These are phyloP conservation scores for Zonitis immaculata DNA, from an alignment of 2,888 invertebrate genomes.

Conservation along the genomic window DNA sequence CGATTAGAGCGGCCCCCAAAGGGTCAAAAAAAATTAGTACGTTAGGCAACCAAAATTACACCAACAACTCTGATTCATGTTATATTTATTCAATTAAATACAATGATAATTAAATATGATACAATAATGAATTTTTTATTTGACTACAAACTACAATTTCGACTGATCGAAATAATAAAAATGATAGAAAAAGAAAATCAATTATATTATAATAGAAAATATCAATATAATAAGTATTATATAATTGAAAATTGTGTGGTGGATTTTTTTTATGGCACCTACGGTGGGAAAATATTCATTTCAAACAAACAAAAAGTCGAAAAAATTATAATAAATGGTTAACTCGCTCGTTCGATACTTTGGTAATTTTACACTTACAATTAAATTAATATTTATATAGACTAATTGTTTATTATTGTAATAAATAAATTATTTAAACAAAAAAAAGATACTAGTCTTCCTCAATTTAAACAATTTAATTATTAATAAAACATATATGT, in stretches of 20 bases:
- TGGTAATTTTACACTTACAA: constrained; percentile 38
- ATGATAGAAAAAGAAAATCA: not conserved
- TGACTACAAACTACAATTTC: not conserved
- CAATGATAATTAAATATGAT: not conserved
- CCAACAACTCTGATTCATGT: too few species aligned
- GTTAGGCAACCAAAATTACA: too few species aligned
- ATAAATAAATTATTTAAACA: constrained; percentile 42
- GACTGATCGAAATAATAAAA: not conserved
- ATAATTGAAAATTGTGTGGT: constrained; percentile 1
- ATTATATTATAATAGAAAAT: not conserved
- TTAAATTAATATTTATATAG: not conserved
- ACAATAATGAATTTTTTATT: not conserved
- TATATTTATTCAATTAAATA: not conserved
- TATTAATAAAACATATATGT: constrained; percentile 15
- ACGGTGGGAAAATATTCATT: constrained; percentile 14
- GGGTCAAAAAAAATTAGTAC: too few species aligned
- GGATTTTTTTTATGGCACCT: constrained; percentile 26
- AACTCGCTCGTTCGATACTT: constrained; percentile 35
- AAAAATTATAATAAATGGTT: constrained; percentile 16
- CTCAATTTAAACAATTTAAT: constrained; percentile 16
- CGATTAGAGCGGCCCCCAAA: too few species aligned
- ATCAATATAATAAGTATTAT: too few species aligned
- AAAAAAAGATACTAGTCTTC: constrained; percentile 37
- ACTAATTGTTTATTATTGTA: constrained; percentile 7
- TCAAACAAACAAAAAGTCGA: constrained; percentile 7